phyloP scores from a whole-genome alignment of 2,888 invertebrate genomes.

The Tridacna crocea region DNA sequence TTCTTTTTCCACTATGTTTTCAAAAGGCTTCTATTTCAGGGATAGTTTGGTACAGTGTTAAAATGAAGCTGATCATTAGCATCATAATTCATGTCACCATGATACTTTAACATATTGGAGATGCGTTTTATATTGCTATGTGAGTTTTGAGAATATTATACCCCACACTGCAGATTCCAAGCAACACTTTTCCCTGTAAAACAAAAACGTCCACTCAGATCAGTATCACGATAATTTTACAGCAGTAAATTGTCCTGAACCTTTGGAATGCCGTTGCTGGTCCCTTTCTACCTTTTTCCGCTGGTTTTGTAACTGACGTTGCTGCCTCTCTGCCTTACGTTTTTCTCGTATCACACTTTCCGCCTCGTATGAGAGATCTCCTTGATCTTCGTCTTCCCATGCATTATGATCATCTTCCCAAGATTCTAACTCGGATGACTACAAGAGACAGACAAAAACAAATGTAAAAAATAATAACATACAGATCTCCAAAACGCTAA shows the following conservation, averaged over 20 bases:
- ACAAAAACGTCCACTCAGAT: not conserved
- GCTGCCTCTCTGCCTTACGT: constrained; percentile 73
- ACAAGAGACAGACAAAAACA: constrained; percentile 22
- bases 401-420: constrained; percentile 79
- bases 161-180: too few relatives aligned
- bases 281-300: constrained; percentile 75
- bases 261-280: constrained; percentile 57
- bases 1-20: too few relatives aligned
- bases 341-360: constrained; percentile 79
- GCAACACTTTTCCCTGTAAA: too few relatives aligned
- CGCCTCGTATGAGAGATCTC: constrained; percentile 79
- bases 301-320: constrained; percentile 74
- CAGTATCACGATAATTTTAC: constrained; percentile 76
- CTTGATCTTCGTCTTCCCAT: constrained; percentile 75
- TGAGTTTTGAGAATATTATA: too few relatives aligned
- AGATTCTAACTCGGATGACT: constrained; percentile 74
- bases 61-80: too few relatives aligned
- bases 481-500: not conserved
- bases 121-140: too few relatives aligned
- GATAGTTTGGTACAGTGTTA: too few relatives aligned
- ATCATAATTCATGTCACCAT: too few relatives aligned
- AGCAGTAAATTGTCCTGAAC: constrained; percentile 68
- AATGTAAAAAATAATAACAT: not conserved
- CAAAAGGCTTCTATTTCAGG: too few relatives aligned
- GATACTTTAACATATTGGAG: too few relatives aligned